A percentile compares a stretch with the other conserved stretches of the same genome.
phyloP scores from a whole-genome alignment of 2,888 invertebrate genomes.

The Stramonita haemastoma region DNA sequence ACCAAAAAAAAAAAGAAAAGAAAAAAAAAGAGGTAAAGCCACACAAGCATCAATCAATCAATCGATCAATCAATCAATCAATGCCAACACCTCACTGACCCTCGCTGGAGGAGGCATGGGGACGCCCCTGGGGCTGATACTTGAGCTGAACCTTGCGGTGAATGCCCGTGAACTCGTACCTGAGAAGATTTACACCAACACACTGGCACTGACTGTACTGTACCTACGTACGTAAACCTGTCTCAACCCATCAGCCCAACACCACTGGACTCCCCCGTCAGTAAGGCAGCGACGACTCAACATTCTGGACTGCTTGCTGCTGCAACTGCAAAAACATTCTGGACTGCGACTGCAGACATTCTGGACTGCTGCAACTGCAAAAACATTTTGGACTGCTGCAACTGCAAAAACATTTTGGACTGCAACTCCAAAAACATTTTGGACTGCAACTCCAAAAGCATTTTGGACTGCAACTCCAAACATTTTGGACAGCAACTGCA shows the following conservation, averaged over 20 bases:
- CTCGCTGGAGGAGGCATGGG: conserved; percentile 60
- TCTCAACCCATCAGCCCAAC: neutral
- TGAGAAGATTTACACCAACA: conserved; percentile 71
- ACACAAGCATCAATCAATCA: neutral
- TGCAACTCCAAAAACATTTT: neutral
- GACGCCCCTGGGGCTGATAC: conserved; percentile 92
- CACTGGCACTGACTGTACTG: neutral
- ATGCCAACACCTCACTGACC: conserved; percentile 48
- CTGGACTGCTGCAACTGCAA: too few relatives aligned
- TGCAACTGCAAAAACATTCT: neutral
- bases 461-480: neutral
- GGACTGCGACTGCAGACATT: neutral
- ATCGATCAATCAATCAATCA: neutral
- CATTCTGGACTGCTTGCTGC: neutral
- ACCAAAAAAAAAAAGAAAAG: neutral
- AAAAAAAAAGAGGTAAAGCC: neutral
- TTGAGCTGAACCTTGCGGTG: conserved; percentile 99
- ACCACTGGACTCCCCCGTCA: too few relatives aligned
- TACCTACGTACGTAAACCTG: neutral
- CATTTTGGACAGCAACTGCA: too few relatives aligned
- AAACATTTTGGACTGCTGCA: neutral
- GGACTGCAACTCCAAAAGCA: neutral
- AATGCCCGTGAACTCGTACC: conserved; percentile 99
- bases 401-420: neutral
- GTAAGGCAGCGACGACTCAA: too few relatives aligned